phyloP scores from a whole-genome alignment of 2,888 invertebrate genomes.

The Tipula unca region DNA sequence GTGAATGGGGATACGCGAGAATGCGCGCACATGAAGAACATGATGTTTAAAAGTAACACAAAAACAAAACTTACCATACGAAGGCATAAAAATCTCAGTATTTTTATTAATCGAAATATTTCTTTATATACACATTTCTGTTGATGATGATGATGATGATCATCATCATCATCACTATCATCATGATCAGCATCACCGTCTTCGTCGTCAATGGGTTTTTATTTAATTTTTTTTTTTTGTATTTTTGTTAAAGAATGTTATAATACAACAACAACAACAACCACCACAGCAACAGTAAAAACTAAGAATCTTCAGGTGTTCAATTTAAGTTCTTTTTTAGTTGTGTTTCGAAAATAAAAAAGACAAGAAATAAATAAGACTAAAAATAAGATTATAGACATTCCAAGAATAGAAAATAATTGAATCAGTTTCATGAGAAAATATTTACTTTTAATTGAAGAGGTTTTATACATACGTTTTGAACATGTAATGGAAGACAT shows the following conservation, averaged over 20 bases:
- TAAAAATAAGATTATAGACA: constrained; percentile 14
- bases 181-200: not conserved
- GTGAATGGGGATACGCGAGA: not conserved
- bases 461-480: not conserved
- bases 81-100: not conserved
- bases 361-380: not conserved
- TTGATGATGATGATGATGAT: not conserved
- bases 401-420: constrained; percentile 14
- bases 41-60: not conserved
- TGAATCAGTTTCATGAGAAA: constrained; percentile 14
- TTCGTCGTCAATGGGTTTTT: not conserved
- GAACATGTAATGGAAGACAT: not conserved
- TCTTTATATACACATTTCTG: not conserved
- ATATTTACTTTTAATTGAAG: not conserved
- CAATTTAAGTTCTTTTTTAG: constrained; percentile 2
- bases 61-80: not conserved
- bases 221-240: not conserved
- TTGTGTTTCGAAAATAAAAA: not conserved
- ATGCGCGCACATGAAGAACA: not conserved
- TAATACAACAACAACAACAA: not conserved
- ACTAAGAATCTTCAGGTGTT: not conserved
- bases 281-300: constrained; percentile 14
- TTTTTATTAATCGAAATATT: not conserved
- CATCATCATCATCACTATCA: not conserved
- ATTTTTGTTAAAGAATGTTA: not conserved